Base-by-base conservation (phyloP, 1,140 invertebrate species). In the Drosophila kurseongensis region DNA sequence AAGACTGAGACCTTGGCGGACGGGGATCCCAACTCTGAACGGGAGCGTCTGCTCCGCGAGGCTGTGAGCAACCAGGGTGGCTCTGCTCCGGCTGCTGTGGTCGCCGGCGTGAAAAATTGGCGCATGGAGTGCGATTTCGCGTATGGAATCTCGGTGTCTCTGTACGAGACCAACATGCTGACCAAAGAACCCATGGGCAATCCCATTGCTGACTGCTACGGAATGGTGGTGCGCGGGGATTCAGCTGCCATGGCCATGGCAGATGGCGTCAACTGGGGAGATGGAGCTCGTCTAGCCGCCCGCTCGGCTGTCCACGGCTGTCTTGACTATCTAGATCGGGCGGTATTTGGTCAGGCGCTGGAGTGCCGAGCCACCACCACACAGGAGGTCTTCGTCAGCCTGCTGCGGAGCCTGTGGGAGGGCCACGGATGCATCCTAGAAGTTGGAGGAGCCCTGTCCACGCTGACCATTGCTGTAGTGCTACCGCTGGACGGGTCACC, bases 201-300 rank as follows among this genome's bases (percentile, higher is more conserved):
- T 91, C 97, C 97, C 13, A 96, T 98, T 74, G 97, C 97, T 13
- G 97, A 98, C 93, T 96, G 97, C 79, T 98, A 97, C 93, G 97
- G 96, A 2, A 93, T 98, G 44, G 95, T 97, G 73, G 95, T 96
- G 5, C 93, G 97, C 42, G 94, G 94, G 47, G 96, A 98, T 92
- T 97, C 95, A 68, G 95, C 96, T 5, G 95, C 98, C 65, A 93
- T 98, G 80, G 95, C 96, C 36, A 94, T 98, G 48, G 98, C 97
- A 12, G 97, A 98, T 94, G 97, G 98, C 40, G 97, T 98, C 0
- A 98, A 98, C 93, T 98, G 97, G 97, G 97, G 97, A 52, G 95
- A 97, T 85, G 97, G 97, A 83, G 97, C 97, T 35, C 95, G 96
- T 56, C 93, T 98, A 57, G 97, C 97, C n/a, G 97, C 97, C 8